A percentile compares a stretch with the other conserved stretches of the same genome.
Evolutionary conservation across 2,797 vertebrate genomes (phyloP).

Genomic region (Phoebastria nigripes): DNA sequence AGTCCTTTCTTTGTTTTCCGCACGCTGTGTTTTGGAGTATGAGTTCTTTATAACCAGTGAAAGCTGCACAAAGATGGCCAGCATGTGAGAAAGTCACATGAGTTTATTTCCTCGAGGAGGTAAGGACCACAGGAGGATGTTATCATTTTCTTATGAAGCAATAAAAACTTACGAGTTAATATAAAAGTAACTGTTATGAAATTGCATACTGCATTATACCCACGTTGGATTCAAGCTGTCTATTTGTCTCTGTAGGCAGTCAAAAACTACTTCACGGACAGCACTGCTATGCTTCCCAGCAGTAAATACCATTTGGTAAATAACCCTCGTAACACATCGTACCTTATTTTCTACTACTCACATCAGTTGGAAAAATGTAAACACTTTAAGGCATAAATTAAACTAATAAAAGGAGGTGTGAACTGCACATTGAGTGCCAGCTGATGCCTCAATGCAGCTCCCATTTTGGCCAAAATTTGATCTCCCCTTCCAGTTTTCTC

Average conservation of each 20-base stretch:
- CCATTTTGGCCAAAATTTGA: background rate
- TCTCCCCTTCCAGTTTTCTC: background rate
- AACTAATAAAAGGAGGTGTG: background rate
- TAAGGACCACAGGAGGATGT: background rate
- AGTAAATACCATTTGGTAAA: background rate
- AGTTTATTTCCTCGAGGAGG: background rate
- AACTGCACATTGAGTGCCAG: background rate
- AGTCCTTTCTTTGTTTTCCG: background rate
- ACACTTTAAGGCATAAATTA: background rate
- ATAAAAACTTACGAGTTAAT: background rate
- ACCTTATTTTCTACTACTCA: background rate
- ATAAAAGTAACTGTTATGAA: background rate
- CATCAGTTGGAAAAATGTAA: background rate
- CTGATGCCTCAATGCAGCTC: background rate
- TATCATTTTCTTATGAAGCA: background rate
- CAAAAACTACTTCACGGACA: background rate
- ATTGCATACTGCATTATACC: background rate
- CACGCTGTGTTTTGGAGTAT: background rate
- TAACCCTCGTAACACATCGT: background rate
- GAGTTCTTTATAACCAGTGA: background rate
- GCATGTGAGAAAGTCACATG: background rate
- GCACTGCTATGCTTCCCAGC: background rate
- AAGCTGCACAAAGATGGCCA: background rate
- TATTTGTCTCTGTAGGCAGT: background rate
- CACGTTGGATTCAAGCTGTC: background rate